Percentiles rank a stretch among this genome's conserved stretches.
Conservation (phyloP, 2,113 vertebrate species). For the Camelus bactrianus region DNA sequence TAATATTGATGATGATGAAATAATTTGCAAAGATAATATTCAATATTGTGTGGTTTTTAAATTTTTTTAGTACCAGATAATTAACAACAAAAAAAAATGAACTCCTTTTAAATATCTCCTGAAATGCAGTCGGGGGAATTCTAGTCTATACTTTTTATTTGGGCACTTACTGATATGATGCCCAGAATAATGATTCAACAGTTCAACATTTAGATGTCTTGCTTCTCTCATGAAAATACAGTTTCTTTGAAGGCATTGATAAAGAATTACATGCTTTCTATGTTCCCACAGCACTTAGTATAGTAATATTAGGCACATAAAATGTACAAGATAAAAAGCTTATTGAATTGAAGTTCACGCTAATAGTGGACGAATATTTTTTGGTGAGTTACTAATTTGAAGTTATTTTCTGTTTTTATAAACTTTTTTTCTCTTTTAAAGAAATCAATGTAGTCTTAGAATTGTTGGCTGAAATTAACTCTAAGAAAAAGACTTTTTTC, state of each 20-base stretch:
- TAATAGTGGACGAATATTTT: background rate
- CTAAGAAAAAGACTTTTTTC: background rate
- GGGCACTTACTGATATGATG: background rate
- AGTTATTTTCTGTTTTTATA: slow-evolving; percentile 13
- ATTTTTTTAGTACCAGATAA: background rate
- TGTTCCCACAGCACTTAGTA: background rate
- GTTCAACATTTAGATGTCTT: background rate
- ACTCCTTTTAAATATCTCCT: slow-evolving; percentile 5
- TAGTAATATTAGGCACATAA: background rate
- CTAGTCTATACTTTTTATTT: background rate
- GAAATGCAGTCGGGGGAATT: background rate
- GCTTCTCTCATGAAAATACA: background rate
- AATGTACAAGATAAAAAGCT: background rate
- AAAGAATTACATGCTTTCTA: background rate
- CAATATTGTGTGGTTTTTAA: background rate
- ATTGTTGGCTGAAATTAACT: slow-evolving; percentile 5
- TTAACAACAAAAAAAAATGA: background rate
- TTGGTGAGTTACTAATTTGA: background rate
- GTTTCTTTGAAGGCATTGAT: background rate
- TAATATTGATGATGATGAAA: background rate
- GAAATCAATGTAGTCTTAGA: background rate
- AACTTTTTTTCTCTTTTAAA: background rate
- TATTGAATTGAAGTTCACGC: background rate
- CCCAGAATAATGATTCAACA: background rate
- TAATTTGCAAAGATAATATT: background rate